A percentile compares a stretch with the other conserved stretches of the same genome.
phyloP scores from a whole-genome alignment of 2,113 vertebrate species.

The Tragelaphus buxtoni region DNA sequence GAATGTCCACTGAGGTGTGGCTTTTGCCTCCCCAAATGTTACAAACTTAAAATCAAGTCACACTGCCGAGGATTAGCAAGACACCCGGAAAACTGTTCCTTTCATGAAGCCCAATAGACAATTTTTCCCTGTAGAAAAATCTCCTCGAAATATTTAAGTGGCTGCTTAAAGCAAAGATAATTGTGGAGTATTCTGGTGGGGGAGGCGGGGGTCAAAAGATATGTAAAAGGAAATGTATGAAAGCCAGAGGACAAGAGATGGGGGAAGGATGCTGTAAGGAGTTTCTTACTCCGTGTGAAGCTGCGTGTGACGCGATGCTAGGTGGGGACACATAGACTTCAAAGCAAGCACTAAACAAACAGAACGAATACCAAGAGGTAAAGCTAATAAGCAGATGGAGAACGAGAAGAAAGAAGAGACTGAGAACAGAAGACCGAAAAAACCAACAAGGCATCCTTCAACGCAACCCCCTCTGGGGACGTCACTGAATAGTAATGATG shows the following conservation, averaged over 20 bases:
- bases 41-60: background rate
- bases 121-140: background rate
- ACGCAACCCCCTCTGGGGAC: fast-evolving
- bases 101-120: background rate
- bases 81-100: background rate
- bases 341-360: background rate
- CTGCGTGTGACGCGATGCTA: fast-evolving
- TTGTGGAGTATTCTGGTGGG: background rate
- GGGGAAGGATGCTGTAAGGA: fast-evolving
- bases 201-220: background rate
- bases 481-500: fast-evolving
- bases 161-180: background rate
- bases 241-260: fast-evolving
- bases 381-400: background rate
- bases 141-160: background rate
- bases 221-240: fast-evolving
- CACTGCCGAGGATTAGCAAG: background rate
- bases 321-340: background rate
- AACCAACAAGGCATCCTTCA: fast-evolving
- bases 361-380: background rate
- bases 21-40: background rate
- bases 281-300: fast-evolving
- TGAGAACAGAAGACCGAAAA: background rate
- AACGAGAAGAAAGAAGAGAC: background rate
- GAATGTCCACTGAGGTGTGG: background rate